Evolutionary conservation across 2,113 vertebrate genomes (phyloP).

Genomic region (Pyrgilauda ruficollis): DNA sequence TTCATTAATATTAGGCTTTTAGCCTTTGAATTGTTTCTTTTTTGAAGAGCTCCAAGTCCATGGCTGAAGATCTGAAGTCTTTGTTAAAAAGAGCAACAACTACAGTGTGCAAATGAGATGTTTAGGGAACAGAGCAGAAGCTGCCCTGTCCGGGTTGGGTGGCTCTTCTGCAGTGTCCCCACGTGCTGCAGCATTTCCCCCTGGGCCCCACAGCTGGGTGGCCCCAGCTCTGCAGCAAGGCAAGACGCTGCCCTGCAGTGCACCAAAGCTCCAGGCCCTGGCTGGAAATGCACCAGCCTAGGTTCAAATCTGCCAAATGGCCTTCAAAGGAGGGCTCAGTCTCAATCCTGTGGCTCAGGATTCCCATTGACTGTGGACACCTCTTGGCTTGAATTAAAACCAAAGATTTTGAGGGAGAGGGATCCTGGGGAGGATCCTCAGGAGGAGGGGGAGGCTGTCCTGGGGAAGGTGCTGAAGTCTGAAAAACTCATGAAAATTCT

Average conservation of each 20-base stretch:
- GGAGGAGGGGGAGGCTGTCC: neutral
- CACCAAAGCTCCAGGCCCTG: neutral
- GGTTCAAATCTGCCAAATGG: neutral
- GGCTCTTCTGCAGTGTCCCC: neutral
- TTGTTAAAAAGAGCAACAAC: conserved; percentile 34
- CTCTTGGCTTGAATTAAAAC: neutral
- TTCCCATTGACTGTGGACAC: neutral
- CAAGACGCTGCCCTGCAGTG: neutral
- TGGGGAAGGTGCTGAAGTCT: neutral
- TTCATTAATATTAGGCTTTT: conserved; percentile 43
- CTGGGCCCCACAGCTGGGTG: neutral
- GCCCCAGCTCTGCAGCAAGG: neutral
- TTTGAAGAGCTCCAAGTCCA: conserved; percentile 2
- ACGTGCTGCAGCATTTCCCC: neutral
- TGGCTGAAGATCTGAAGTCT: neutral
- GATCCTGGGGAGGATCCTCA: too few relatives aligned
- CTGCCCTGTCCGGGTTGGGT: neutral
- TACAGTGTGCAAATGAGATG: neutral
- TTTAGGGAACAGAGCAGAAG: neutral
- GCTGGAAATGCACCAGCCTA: neutral
- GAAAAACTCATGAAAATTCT: neutral
- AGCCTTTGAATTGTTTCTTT: conserved; percentile 24
- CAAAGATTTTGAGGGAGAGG: too few relatives aligned
- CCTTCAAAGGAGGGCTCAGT: neutral
- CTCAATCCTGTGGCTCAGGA: neutral